These are phyloP conservation scores for Stegophylla sp. DNA, from an alignment of 2,888 invertebrate genomes.

Conservation along the genomic window DNA sequence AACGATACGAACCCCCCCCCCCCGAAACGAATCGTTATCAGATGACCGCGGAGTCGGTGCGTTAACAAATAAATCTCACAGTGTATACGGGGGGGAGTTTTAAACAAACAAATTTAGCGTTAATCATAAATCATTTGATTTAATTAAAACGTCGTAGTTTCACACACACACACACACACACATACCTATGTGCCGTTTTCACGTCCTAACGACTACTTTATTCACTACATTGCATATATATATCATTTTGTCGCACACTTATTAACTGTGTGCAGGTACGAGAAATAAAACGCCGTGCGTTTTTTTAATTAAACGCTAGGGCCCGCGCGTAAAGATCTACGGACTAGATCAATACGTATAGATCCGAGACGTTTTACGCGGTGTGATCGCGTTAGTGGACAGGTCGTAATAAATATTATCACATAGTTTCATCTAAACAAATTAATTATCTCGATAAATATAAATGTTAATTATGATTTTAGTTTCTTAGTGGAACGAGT, in stretches of 20 bases:
- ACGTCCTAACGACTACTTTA: not conserved
- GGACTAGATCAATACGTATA: no score
- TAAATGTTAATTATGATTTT: no score
- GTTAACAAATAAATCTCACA: not conserved
- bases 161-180: not conserved
- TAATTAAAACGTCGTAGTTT: conserved; percentile 9
- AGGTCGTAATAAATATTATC: no score
- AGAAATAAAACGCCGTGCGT: no score
- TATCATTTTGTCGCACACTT: not conserved
- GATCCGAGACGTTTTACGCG: no score
- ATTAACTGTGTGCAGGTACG: no score
- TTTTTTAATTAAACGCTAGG: no score
- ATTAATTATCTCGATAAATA: no score
- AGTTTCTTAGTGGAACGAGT: no score
- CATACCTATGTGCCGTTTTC: not conserved
- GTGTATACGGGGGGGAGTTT: not conserved
- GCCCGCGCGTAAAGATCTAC: no score
- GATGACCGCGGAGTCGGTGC: not conserved
- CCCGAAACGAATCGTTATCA: not conserved
- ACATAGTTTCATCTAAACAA: no score
- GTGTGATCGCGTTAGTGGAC: not conserved
- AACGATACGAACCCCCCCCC: not conserved
- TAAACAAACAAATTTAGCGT: conserved; percentile 22
- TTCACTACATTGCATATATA: no score
- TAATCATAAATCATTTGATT: conserved; percentile 19